These are phyloP conservation scores for Cliona cf. orientalis DNA, from an alignment of 37 sponge, comb jelly and placozoan species.

Conservation along the genomic window DNA sequence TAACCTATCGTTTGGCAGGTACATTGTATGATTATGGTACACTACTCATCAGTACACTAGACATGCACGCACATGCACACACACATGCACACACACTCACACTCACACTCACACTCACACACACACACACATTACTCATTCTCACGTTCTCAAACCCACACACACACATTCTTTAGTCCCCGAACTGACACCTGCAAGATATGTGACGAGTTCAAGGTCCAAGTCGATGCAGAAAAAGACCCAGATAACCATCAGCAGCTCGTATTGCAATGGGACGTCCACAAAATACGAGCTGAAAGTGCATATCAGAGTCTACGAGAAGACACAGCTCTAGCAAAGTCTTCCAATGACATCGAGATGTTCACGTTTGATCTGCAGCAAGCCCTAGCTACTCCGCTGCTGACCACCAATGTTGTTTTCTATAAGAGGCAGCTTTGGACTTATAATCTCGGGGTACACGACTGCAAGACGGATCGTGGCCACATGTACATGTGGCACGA, in stretches of 20 bases:
- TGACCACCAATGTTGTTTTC: slow-evolving; percentile 25
- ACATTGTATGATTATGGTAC: background rate
- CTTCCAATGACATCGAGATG: slow-evolving; percentile 5
- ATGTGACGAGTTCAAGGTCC: slow-evolving; percentile 6
- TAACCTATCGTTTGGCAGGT: slow-evolving; percentile 42
- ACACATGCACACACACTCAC: background rate
- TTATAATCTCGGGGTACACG: slow-evolving; percentile 36
- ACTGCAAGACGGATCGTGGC: slow-evolving; percentile 9
- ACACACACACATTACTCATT: background rate
- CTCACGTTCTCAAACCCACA: background rate
- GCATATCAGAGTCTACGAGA: background rate
- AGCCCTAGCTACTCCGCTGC: slow-evolving; percentile 2
- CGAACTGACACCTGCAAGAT: slow-evolving; percentile 42
- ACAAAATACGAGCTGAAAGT: background rate
- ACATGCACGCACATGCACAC: background rate
- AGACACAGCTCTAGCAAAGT: background rate
- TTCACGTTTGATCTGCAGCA: slow-evolving; percentile 30
- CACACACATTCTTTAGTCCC: slow-evolving; percentile 12
- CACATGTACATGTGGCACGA: slow-evolving; percentile 37
- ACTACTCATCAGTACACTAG: background rate
- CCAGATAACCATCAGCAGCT: background rate
- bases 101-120: background rate
- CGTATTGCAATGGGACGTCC: background rate
- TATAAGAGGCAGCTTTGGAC: slow-evolving; percentile 47
- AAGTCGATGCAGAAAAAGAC: slow-evolving; percentile 9